Percentiles rank a stretch among this genome's conserved stretches.
Evolutionary conservation across 1,140 invertebrate genomes (phyloP).

Genomic region (Battus philenor): DNA sequence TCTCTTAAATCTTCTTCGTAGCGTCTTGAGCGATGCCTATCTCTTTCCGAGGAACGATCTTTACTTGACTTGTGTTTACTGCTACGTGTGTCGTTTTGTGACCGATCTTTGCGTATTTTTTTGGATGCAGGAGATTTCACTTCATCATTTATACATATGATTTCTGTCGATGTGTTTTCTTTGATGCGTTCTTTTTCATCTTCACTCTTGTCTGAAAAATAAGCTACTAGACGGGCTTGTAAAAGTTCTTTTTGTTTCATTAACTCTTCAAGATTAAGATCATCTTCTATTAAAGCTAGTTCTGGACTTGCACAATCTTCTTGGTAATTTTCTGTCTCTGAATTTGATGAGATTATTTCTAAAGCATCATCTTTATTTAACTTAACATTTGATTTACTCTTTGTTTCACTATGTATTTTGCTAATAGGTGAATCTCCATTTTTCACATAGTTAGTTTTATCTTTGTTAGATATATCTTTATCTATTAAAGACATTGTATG

Average conservation of each 20-base stretch:
- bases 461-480: constrained; percentile 7
- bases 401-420: constrained; percentile 40
- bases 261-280: constrained; percentile 90
- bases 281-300: constrained; percentile 87
- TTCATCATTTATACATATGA: constrained; percentile 42
- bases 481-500: constrained; percentile 27
- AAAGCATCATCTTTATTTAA: constrained; percentile 51
- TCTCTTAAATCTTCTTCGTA: constrained; percentile 57
- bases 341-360: constrained; percentile 83
- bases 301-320: constrained; percentile 86
- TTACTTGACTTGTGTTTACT: constrained; percentile 40
- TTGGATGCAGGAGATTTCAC: constrained; percentile 28
- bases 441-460: constrained; percentile 43
- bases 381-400: constrained; percentile 37
- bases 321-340: constrained; percentile 81
- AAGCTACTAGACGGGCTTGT: constrained; percentile 79
- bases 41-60: constrained; percentile 39
- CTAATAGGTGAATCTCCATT: constrained; percentile 40
- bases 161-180: constrained; percentile 24
- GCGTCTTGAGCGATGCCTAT: constrained; percentile 40
- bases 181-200: constrained; percentile 23
- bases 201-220: constrained; percentile 72
- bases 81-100: constrained; percentile 21
- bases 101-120: constrained; percentile 31
- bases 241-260: constrained; percentile 90